Conservation (phyloP, 2,888 invertebrate genomes). For the Cistogaster globosa region DNA sequence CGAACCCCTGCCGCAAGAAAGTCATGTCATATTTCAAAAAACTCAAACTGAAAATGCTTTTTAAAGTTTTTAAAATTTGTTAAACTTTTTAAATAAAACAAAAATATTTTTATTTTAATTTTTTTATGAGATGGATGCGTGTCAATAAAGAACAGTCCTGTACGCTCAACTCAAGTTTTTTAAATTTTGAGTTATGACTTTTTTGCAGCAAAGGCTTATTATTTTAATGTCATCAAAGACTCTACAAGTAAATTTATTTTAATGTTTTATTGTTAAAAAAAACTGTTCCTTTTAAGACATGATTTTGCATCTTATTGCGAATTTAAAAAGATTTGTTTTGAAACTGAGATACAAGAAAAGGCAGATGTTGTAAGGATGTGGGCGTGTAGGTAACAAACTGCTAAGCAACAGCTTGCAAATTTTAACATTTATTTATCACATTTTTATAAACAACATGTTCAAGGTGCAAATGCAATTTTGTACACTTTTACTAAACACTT, state of each 20-base stretch:
- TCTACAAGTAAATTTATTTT: slow-evolving; percentile 16
- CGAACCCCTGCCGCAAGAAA: too few relatives aligned
- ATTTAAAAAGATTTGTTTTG: slow-evolving; percentile 46
- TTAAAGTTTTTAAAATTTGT: too few relatives aligned
- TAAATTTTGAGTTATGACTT: too few relatives aligned
- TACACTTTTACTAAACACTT: neutral
- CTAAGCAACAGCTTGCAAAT: slow-evolving; percentile 21
- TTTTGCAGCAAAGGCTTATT: too few relatives aligned
- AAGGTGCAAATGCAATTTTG: slow-evolving; percentile 42
- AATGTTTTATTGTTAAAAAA: neutral
- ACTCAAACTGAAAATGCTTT: too few relatives aligned
- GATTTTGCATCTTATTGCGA: slow-evolving; percentile 42
- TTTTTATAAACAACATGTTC: slow-evolving; percentile 8
- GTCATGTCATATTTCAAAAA: too few relatives aligned
- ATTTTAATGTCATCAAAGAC: slow-evolving; percentile 25
- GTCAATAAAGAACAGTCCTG: too few relatives aligned
- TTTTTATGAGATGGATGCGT: too few relatives aligned
- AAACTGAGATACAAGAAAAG: slow-evolving; percentile 21
- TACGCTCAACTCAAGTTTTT: too few relatives aligned
- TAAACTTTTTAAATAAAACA: too few relatives aligned
- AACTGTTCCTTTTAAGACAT: slow-evolving; percentile 11
- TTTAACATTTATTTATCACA: neutral
- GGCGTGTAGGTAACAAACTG: slow-evolving; percentile 52
- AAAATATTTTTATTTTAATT: too few relatives aligned
- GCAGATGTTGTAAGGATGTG: slow-evolving; percentile 56